Conservation (phyloP, 1,140 invertebrate species). For the Idris sp. region DNA sequence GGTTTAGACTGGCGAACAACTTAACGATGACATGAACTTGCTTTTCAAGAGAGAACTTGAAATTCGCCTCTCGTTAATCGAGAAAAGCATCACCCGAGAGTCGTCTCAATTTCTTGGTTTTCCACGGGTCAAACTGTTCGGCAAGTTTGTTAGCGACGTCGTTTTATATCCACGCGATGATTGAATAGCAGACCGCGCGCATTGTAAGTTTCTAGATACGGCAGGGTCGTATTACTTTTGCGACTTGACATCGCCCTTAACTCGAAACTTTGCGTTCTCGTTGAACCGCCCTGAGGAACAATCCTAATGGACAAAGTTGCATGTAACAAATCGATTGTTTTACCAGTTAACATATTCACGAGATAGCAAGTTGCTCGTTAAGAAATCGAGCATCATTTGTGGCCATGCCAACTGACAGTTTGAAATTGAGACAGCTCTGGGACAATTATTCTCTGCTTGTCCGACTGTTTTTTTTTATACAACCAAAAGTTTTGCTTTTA, state of each 20-base stretch:
- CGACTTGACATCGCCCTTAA: slow-evolving; percentile 46
- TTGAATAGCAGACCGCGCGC: slow-evolving; percentile 47
- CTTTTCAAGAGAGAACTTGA: too few species aligned
- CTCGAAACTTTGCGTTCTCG: slow-evolving; percentile 57
- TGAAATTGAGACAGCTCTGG: slow-evolving; percentile 22
- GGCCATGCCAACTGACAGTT: slow-evolving; percentile 29
- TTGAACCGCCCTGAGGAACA: slow-evolving; percentile 35
- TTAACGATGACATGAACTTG: too few species aligned
- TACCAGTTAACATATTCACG: slow-evolving; percentile 51
- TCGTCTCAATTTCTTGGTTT: slow-evolving; percentile 22
- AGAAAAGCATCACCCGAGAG: slow-evolving; percentile 5
- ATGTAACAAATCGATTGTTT: slow-evolving; percentile 60
- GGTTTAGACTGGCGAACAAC: too few species aligned
- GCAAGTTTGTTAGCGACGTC: slow-evolving; percentile 54
- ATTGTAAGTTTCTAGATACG: slow-evolving; percentile 28
- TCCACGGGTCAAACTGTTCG: slow-evolving; percentile 33
- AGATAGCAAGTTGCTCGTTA: slow-evolving; percentile 29
- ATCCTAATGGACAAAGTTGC: slow-evolving; percentile 60
- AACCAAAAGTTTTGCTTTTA: slow-evolving; percentile 15
- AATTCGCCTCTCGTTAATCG: slow-evolving; percentile 29
- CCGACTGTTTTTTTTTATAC: slow-evolving; percentile 3
- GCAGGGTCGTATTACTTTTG: slow-evolving; percentile 57
- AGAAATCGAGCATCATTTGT: slow-evolving; percentile 39
- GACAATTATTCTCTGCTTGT: slow-evolving; percentile 12
- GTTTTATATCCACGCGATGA: slow-evolving; percentile 58